Conservation (phyloP, 2,797 vertebrate species). For the Caiman crocodilus region DNA sequence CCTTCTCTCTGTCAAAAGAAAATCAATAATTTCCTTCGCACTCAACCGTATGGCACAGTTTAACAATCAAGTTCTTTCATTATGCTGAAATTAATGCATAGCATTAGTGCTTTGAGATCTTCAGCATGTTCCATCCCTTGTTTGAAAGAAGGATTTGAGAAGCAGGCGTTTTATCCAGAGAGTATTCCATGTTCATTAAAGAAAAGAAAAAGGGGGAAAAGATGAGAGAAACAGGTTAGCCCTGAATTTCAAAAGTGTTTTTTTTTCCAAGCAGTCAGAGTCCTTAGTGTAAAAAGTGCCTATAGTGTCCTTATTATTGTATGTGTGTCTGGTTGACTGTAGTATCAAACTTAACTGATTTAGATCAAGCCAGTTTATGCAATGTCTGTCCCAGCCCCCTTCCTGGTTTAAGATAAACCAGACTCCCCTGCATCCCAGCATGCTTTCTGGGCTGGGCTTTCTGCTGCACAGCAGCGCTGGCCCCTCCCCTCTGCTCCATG, state of each 20-base stretch:
- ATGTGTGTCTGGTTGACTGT: too few species aligned
- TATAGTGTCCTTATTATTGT: too few species aligned
- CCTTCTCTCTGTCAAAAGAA: constrained; percentile 40
- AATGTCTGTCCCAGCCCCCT: too few species aligned
- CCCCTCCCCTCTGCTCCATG: too few species aligned
- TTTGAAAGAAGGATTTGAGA: constrained; percentile 9
- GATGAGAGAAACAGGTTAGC: rapidly evolving
- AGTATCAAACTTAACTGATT: too few species aligned
- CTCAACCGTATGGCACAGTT: constrained; percentile 43
- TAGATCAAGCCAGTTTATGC: too few species aligned
- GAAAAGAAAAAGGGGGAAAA: background rate
- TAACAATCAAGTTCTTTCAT: constrained; percentile 5
- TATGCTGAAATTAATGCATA: constrained; percentile 34
- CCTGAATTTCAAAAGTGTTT: background rate
- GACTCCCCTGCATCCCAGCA: background rate
- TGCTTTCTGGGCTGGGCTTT: background rate
- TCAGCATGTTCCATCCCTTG: background rate
- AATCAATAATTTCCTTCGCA: constrained; percentile 61
- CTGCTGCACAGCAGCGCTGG: too few species aligned
- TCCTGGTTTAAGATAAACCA: background rate
- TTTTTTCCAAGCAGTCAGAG: background rate
- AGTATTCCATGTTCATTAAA: background rate
- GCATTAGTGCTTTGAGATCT: constrained; percentile 63
- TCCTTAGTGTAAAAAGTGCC: too few species aligned
- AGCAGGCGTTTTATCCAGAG: background rate